Percentiles rank a stretch among this genome's conserved stretches.
phyloP scores from a whole-genome alignment of 2,888 invertebrate genomes.

The Drosophila stalkeri region DNA sequence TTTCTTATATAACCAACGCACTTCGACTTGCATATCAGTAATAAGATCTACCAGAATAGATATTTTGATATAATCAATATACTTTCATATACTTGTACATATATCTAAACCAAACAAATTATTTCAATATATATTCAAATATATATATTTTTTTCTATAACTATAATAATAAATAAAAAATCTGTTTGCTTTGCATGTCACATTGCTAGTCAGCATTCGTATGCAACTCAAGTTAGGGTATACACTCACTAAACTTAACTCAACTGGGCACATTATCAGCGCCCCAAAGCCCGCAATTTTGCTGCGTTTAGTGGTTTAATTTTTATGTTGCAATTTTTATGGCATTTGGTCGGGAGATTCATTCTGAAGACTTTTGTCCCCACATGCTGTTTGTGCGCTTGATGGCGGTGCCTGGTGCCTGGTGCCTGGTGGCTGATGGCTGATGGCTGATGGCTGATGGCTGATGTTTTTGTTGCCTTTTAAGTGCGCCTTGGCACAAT shows the following conservation, averaged over 20 bases:
- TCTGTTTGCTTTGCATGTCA: too few relatives aligned
- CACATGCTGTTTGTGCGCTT: slow-evolving; percentile 37
- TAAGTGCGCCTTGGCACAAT: slow-evolving; percentile 72
- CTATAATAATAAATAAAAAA: too few relatives aligned
- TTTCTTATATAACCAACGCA: too few relatives aligned
- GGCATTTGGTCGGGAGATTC: slow-evolving; percentile 52
- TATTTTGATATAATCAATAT: background rate
- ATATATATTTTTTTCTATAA: background rate
- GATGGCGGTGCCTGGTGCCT: slow-evolving; percentile 9
- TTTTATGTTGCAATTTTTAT: slow-evolving; percentile 74
- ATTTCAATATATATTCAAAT: background rate
- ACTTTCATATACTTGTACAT: background rate
- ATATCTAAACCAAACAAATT: background rate
- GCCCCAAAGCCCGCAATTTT: slow-evolving; percentile 53
- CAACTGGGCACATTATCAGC: slow-evolving; percentile 41
- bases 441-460: background rate
- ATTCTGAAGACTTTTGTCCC: slow-evolving; percentile 31
- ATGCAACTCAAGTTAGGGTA: background rate
- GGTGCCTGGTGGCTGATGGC: slow-evolving; percentile 8
- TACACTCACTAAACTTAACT: slow-evolving; percentile 15
- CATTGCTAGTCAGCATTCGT: background rate
- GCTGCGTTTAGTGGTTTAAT: slow-evolving; percentile 78
- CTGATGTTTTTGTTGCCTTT: slow-evolving; percentile 36
- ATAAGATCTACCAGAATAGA: background rate
- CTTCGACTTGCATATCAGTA: background rate